Percentiles rank a stretch among this genome's conserved stretches.
phyloP scores from a whole-genome alignment of 2,888 invertebrate species.

The Zhuqinia jingwanae region DNA sequence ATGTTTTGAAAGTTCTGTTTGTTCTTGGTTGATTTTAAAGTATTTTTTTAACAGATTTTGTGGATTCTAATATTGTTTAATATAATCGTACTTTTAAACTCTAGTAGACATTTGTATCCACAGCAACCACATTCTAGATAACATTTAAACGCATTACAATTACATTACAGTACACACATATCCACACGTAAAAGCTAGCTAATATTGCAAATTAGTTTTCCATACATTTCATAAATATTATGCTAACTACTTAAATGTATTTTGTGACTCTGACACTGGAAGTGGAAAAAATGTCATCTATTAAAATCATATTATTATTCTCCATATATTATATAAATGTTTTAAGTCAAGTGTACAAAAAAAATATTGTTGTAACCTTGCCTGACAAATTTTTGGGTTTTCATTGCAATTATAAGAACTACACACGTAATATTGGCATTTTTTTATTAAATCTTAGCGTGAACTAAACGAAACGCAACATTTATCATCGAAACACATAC shows the following conservation, averaged over 20 bases:
- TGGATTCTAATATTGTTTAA: background rate
- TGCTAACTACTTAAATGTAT: no score
- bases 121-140: background rate
- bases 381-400: no score
- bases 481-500: background rate
- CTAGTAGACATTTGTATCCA: background rate
- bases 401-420: no score
- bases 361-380: no score
- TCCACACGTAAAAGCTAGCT: no score
- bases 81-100: background rate
- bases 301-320: no score
- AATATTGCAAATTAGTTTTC: no score
- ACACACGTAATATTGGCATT: background rate
- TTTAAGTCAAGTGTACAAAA: no score
- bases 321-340: background rate
- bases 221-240: no score
- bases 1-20: conserved; percentile 27
- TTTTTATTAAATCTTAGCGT: background rate
- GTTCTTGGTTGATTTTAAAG: background rate
- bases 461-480: background rate
- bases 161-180: background rate
- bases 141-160: background rate
- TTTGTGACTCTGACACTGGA: no score
- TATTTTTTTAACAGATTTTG: background rate
- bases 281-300: no score